Percentiles rank a stretch among this genome's conserved stretches.
These are phyloP conservation scores for Drosophila infuscata DNA, from an alignment of 2,888 invertebrate species.

Conservation along the genomic window DNA sequence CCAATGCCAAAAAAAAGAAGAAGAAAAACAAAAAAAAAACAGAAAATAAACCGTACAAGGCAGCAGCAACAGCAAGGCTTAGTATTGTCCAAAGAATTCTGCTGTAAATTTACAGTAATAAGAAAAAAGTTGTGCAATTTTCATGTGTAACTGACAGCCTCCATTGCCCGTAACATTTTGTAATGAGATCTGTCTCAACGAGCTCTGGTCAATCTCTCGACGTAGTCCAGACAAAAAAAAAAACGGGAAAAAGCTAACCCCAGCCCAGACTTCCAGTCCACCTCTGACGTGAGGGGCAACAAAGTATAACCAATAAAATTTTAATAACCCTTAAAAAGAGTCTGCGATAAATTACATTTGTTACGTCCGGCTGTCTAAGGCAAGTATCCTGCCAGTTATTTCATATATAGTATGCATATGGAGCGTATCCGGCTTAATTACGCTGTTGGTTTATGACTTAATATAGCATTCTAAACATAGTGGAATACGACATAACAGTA, in stretches of 20 bases:
- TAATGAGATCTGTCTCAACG: conserved; percentile 63
- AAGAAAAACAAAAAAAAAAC: conserved; percentile 17
- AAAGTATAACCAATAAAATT: conserved; percentile 78
- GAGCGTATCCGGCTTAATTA: conserved; percentile 70
- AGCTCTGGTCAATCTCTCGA: conserved; percentile 31
- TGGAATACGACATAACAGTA: conserved; percentile 11
- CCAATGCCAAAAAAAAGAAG: conserved; percentile 19
- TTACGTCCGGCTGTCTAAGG: conserved; percentile 23
- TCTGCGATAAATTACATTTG: conserved; percentile 55
- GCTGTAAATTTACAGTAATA: conserved; percentile 71
- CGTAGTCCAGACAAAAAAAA: neutral
- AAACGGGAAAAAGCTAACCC: conserved; percentile 45
- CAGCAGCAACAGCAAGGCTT: conserved; percentile 36
- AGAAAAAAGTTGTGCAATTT: conserved; percentile 80
- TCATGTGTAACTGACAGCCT: conserved; percentile 80
- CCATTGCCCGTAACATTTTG: conserved; percentile 52
- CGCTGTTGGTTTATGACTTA: conserved; percentile 80
- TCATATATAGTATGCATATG: neutral
- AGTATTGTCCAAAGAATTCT: conserved; percentile 50
- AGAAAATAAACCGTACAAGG: conserved; percentile 16
- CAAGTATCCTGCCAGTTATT: conserved; percentile 2
- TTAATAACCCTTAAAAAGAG: conserved; percentile 47
- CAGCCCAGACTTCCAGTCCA: conserved; percentile 29
- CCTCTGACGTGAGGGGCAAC: conserved; percentile 46
- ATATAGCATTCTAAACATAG: conserved; percentile 57